Evolutionary conservation across 1,140 invertebrate genomes (phyloP), one percentile per base, ranked within the genome.

Genomic region (Drosophila tristis): DNA sequence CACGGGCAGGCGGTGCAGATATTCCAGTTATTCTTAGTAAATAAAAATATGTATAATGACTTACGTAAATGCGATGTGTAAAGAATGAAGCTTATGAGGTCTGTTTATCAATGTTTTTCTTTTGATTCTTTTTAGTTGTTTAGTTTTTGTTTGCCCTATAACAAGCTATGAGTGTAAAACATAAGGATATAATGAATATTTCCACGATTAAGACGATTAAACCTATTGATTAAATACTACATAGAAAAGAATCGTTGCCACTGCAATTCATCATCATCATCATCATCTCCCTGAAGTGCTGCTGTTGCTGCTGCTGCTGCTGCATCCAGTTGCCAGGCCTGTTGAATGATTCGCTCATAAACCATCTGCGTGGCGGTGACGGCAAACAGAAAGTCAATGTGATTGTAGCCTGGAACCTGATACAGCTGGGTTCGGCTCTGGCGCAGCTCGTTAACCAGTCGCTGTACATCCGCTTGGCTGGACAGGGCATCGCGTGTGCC

Each of bases 351-450:
- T n/a, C 67, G 65, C n/a, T 82, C 63, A 60, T 89, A 91, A 13
- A 91, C 74, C 15, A 80, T 35, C 23, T 62, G 57, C 9, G 80
- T 63, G 8, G 90, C 90, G 4, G 73, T 62, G n/a, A 49, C 39
- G 5, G 80, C 76, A 53, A 86, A 91, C 29, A 91, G 75, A 53
- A 91, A 77, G 67, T 91, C 90, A 54, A 91, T 87, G 60, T 91
- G 90, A 73, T 91, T 91, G 47, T 90, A 84, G 29, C 90, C 90
- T 0, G 50, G 71, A 53, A 91, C 60, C 63, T 84, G 78, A 57
- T 82, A 75, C 25, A 90, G 26, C 39, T 70, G 57, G 2, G 73
- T 67, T 25, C 55, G 63, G 51, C 90, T 71, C 47, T 91, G 70
- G 29, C 58, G 55, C 51, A 91, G 54, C 9, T 86, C 71, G 0